phyloP scores from a whole-genome alignment of 2,797 vertebrate genomes.

The Urophycis tenuis region DNA sequence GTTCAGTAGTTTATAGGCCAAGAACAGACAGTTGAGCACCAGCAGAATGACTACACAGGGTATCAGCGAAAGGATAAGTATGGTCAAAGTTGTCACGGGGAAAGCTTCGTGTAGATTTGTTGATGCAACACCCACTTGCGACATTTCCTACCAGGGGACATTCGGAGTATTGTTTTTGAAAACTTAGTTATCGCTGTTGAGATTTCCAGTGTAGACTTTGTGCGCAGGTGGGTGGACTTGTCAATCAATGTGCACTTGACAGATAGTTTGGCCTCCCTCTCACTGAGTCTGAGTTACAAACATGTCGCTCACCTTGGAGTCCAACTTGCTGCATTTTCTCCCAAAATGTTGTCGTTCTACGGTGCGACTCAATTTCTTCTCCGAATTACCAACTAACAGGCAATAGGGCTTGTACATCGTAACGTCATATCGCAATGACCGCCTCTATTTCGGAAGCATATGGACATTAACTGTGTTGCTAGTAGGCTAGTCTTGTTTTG shows the following conservation, averaged over 20 bases:
- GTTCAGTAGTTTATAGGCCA: constrained; percentile 68
- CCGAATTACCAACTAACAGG: constrained; percentile 12
- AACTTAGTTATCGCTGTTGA: constrained; percentile 22
- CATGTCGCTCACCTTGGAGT: background rate
- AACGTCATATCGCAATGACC: background rate
- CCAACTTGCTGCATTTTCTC: background rate
- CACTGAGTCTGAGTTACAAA: constrained; percentile 1
- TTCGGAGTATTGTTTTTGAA: constrained; percentile 25
- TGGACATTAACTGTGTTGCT: too few relatives aligned
- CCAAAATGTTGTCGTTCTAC: background rate
- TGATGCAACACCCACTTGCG: constrained; percentile 50
- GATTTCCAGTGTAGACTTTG: constrained; percentile 18
- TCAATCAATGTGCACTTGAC: constrained; percentile 49
- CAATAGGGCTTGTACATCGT: background rate
- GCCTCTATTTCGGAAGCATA: too few relatives aligned
- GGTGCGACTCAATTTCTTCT: background rate
- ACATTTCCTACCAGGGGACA: constrained; percentile 64
- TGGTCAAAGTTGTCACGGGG: constrained; percentile 58
- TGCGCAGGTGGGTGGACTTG: constrained; percentile 48
- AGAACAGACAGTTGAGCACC: constrained; percentile 72
- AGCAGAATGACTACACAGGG: constrained; percentile 73
- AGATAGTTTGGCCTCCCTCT: background rate
- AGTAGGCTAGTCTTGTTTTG: too few relatives aligned
- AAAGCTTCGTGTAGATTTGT: constrained; percentile 45
- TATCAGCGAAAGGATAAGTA: constrained; percentile 70